Evolutionary conservation across 2,888 invertebrate species (phyloP).

Genomic region (Drosophila nr. perissopoda): DNA sequence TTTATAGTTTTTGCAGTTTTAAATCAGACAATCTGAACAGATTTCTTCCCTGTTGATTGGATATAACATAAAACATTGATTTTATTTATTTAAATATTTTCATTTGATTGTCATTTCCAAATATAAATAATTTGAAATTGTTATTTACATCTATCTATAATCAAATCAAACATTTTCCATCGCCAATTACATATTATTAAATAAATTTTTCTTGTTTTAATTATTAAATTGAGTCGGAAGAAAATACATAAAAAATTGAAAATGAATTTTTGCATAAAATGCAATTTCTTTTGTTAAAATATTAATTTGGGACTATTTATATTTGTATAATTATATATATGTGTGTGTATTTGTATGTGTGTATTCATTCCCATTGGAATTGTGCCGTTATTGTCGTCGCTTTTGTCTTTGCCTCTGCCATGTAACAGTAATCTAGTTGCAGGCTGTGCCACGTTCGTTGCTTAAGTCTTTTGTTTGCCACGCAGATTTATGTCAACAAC

Average conservation of each 20-base stretch:
- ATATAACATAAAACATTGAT: too few species aligned
- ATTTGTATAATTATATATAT: not conserved
- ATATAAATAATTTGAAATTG: not conserved
- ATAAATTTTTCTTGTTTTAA: too few species aligned
- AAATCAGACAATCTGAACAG: not conserved
- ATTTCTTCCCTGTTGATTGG: not conserved
- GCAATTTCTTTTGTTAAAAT: not conserved
- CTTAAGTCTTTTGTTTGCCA: slow-evolving; percentile 77
- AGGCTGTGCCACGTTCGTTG: slow-evolving; percentile 70
- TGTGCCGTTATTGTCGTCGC: slow-evolving; percentile 37
- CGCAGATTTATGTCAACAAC: slow-evolving; percentile 68
- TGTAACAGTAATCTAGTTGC: slow-evolving; percentile 78
- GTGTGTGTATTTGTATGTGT: not conserved
- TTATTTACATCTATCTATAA: not conserved
- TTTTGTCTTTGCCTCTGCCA: slow-evolving; percentile 25
- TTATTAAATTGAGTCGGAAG: not conserved
- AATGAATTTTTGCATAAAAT: not conserved
- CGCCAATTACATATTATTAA: too few species aligned
- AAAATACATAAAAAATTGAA: not conserved
- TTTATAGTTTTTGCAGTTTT: not conserved
- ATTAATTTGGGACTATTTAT: too few species aligned
- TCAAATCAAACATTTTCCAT: not conserved
- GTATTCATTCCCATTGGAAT: slow-evolving; percentile 16
- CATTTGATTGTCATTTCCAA: not conserved
- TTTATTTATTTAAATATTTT: not conserved